Evolutionary conservation across 1,140 invertebrate genomes (phyloP).

Genomic region (Tribolium castaneum): DNA sequence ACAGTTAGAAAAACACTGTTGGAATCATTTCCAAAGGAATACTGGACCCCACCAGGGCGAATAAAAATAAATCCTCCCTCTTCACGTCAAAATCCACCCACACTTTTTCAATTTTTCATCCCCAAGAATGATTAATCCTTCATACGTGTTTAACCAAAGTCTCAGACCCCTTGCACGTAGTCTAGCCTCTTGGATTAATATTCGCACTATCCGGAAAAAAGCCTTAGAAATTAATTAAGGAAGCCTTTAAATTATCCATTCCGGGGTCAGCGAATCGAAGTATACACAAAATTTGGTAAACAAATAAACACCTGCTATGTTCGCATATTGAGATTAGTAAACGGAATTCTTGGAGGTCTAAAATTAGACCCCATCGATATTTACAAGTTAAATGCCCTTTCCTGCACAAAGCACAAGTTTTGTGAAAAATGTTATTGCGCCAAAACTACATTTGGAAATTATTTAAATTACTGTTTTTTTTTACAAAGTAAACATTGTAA

Average conservation of each 20-base stretch:
- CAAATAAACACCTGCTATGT: constrained; percentile 26
- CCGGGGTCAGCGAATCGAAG: constrained; percentile 17
- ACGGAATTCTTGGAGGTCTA: no score
- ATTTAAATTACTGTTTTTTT: neutral
- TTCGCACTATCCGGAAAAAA: neutral
- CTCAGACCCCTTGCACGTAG: neutral
- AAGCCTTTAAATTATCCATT: neutral
- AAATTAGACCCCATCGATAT: no score
- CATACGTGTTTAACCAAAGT: neutral
- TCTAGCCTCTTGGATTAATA: constrained; percentile 10
- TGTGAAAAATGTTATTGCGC: neutral
- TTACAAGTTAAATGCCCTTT: no score
- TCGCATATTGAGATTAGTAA: neutral
- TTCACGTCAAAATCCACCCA: neutral
- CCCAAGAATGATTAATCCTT: neutral
- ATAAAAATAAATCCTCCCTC: neutral
- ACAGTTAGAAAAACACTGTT: no score
- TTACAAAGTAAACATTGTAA: neutral
- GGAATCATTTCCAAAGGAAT: neutral
- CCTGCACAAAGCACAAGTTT: neutral
- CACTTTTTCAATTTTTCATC: neutral
- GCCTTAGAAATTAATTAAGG: neutral
- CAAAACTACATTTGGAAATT: neutral
- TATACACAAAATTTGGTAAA: constrained; percentile 23
- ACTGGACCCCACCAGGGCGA: neutral